A percentile compares a stretch with the other conserved stretches of the same genome.
Evolutionary conservation across 2,888 invertebrate species (phyloP).

Genomic region (Drosophila seclusa): DNA sequence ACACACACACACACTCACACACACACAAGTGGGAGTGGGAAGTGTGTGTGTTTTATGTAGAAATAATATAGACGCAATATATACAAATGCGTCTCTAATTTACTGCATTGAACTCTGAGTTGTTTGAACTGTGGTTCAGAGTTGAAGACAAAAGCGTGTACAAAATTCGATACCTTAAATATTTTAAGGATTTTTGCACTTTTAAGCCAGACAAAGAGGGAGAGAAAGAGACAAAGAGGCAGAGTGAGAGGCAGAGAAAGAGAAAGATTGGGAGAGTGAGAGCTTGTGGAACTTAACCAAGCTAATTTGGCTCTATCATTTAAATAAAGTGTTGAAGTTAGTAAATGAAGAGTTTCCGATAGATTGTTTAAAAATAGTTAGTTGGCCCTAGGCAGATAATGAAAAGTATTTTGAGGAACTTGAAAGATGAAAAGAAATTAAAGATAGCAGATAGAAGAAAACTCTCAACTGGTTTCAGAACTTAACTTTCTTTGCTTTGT

Average conservation of each 20-base stretch:
- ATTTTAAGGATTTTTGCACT: not conserved
- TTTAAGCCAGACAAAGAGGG: not conserved
- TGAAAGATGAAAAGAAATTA: not conserved
- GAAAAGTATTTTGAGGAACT: not conserved
- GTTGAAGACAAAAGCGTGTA: conserved; percentile 8
- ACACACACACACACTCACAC: not conserved
- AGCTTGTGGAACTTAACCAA: too few species aligned
- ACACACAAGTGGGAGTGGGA: not conserved
- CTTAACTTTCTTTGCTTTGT: not conserved
- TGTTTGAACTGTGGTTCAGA: not conserved
- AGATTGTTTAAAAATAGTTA: not conserved
- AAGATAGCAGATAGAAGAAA: not conserved
- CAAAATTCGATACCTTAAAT: conserved; percentile 1
- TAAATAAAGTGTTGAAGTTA: not conserved
- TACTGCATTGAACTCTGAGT: not conserved
- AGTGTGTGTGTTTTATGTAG: not conserved
- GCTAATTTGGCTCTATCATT: not conserved
- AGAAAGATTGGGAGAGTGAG: not conserved
- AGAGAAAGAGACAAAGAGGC: not conserved
- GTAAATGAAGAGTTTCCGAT: not conserved
- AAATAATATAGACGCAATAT: conserved; percentile 9
- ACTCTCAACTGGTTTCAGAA: not conserved
- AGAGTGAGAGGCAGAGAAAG: not conserved
- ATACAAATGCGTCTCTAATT: not conserved
- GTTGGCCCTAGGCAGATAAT: not conserved